These are phyloP conservation scores for Perca schrenkii DNA, from an alignment of 2,113 vertebrate genomes.

Conservation along the genomic window DNA sequence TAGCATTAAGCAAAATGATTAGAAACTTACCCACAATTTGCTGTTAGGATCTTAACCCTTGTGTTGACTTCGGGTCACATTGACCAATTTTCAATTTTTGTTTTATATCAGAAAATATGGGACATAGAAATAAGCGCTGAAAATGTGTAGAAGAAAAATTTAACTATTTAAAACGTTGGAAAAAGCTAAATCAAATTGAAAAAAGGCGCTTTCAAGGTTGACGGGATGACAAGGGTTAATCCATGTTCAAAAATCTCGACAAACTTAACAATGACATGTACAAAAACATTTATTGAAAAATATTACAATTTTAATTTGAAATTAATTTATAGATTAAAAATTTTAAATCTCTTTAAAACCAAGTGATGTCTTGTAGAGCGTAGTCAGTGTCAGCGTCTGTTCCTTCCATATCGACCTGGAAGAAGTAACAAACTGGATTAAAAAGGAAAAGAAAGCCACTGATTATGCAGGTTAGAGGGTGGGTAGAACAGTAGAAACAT, in stretches of 20 bases:
- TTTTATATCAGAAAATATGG: no score
- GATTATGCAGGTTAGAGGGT: background rate
- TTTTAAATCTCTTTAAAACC: constrained; percentile 40
- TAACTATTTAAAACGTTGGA: no score
- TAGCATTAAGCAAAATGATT: background rate
- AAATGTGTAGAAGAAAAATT: no score
- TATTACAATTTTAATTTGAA: constrained; percentile 8
- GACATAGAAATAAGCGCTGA: no score
- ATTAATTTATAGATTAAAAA: constrained; percentile 2
- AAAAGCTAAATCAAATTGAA: no score
- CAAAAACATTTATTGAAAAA: constrained; percentile 40
- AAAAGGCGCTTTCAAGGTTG: no score
- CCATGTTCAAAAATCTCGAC: background rate
- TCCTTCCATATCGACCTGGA: constrained; percentile 57
- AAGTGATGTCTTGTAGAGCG: background rate
- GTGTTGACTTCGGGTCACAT: no score
- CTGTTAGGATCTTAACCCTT: background rate
- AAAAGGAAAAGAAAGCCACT: background rate
- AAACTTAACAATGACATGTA: background rate
- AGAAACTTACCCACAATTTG: no score
- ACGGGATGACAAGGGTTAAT: no score
- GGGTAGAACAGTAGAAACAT: background rate
- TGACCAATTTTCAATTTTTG: no score
- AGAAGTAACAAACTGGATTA: background rate
- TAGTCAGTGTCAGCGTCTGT: constrained; percentile 6